Evolutionary conservation across 1,140 invertebrate genomes (phyloP).

Genomic region (Anastrepha obliqua): DNA sequence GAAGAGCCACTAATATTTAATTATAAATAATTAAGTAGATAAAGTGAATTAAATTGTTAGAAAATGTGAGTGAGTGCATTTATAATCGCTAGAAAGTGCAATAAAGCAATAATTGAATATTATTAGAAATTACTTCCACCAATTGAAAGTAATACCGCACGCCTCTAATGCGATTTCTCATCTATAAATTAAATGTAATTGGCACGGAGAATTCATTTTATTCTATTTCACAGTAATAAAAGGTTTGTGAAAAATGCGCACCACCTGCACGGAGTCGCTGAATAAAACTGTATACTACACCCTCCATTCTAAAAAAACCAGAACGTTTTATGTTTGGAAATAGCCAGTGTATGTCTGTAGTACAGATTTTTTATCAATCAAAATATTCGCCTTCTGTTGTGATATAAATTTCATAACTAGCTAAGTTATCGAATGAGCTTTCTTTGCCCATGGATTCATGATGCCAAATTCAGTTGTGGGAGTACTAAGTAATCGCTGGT

Average conservation of each 20-base stretch:
- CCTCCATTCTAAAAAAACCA: too few relatives aligned
- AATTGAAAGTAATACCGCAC: neutral
- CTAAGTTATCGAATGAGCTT: too few relatives aligned
- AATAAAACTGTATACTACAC: too few relatives aligned
- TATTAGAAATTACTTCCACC: neutral
- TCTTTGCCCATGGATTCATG: too few relatives aligned
- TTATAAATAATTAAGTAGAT: neutral
- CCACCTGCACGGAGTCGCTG: neutral
- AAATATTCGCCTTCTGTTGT: too few relatives aligned
- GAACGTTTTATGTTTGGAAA: too few relatives aligned
- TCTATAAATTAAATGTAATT: neutral
- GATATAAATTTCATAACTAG: too few relatives aligned
- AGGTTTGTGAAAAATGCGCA: neutral
- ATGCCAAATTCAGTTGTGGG: too few relatives aligned
- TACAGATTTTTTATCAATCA: too few relatives aligned
- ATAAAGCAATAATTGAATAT: neutral
- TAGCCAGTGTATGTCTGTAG: too few relatives aligned
- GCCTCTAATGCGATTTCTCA: neutral
- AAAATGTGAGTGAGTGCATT: neutral
- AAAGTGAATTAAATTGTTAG: too few relatives aligned
- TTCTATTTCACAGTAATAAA: neutral
- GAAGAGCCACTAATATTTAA: neutral
- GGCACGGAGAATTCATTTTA: neutral
- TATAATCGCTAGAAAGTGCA: neutral
- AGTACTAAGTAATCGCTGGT: too few relatives aligned